Base-by-base conservation (phyloP, 2,113 vertebrate species). In the Pleuronectes platessa region DNA sequence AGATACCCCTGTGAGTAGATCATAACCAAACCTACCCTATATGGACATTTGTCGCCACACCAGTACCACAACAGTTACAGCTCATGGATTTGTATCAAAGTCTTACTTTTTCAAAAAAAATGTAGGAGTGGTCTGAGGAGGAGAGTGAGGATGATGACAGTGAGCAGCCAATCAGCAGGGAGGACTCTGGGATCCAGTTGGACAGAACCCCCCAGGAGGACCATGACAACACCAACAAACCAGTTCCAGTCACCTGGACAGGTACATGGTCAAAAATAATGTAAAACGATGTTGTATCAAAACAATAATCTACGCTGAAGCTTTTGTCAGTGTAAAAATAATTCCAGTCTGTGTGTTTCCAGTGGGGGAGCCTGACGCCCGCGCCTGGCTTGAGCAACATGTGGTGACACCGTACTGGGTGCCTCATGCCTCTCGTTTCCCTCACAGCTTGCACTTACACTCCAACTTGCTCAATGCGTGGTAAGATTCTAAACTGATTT, bases 131-230 rank as follows among this genome's bases (percentile, higher is more conserved):
- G 97, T 98, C 98, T 82, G 98, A 97, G 86, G 96, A 96, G 45
- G 97, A 98, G 84, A 97, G 96, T 15, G 95, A 95, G n/a, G 95
- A 95, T 0, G 97, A 98, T 0, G 96, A 97, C 78, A 88, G 94
- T 45, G 95, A 96, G 55, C 94, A 96, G 84, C 95, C 95, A 56
- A 92, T 98, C 67, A 99, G 97, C 91, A 96, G 97, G 69, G 97
- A 98, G 75, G 97, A 99, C 89, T 99, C 98, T 4, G 98, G 98
- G 61, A 99, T 99, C 90, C 98, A 99, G 69, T 92, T 97, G 65
- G 98, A 99, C 89, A 94, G 95, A 68, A 99, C 97, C 0, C 97
- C 98, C 0, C 95, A 95, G 82, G 97, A 99, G 83, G 97, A 98
- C 61, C 96, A 94, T 66, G 95, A 96, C 65, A 90, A 92, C 60